Conservation (phyloP, 2,113 vertebrate genomes). For the Clinocottus analis region DNA sequence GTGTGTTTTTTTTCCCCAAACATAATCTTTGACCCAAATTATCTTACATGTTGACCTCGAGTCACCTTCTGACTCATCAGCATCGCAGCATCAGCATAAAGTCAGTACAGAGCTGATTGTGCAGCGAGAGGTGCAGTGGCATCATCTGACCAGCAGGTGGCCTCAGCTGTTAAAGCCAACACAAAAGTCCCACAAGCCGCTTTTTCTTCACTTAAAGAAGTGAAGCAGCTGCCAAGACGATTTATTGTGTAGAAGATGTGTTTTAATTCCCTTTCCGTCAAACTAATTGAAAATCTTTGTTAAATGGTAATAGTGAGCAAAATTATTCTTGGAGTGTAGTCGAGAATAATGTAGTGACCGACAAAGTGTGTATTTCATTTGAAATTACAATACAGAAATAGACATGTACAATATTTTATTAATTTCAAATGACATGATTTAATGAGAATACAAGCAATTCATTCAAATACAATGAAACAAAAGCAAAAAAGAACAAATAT, state of each 20-base stretch:
- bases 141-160: slow-evolving; percentile 14
- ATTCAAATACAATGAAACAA: neutral
- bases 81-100: too few species aligned
- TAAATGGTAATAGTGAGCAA: too few species aligned
- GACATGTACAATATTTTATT: neutral
- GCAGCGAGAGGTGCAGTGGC: neutral
- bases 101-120: neutral
- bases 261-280: neutral
- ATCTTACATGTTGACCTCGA: neutral
- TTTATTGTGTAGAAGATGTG: neutral
- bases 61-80: neutral
- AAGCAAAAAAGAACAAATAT: neutral
- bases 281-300: neutral
- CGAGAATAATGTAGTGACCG: neutral
- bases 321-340: neutral
- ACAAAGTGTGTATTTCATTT: neutral
- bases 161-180: neutral
- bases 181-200: neutral
- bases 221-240: neutral
- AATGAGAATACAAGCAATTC: neutral
- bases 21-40: neutral
- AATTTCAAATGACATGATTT: neutral
- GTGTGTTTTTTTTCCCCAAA: too few species aligned
- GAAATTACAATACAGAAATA: neutral
- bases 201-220: neutral